Base-by-base conservation (phyloP, 2,888 invertebrate species). In the Apoderus coryli region DNA sequence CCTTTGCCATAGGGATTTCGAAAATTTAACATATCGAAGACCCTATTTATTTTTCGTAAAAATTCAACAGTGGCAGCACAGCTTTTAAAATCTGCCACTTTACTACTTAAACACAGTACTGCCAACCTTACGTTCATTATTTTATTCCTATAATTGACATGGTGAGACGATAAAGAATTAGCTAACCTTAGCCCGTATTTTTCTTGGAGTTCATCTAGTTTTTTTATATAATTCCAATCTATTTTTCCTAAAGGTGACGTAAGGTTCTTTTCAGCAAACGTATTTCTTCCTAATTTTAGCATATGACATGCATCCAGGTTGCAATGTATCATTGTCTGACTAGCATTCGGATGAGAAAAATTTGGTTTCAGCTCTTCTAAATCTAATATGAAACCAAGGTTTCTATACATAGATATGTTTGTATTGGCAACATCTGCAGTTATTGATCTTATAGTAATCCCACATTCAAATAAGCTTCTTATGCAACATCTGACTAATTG, bases 21-120 rank as follows among this genome's bases (percentile, higher is more conserved):
- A 10, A 38, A 40, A 34, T 46, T 44, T 5, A 44, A 34, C 16
- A 44, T 38, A 37, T 46, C 45, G 31, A 45, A 46, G 4, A 40
- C 19, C 30, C 39, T 35, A 31, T 47, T 41, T 6, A 45, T 29
- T 15, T 25, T 28, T 29, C 25, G 26, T 7, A 44, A 30, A 33
- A 43, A 46, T 15, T 33, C 9, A n/a, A 39, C 29, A 26, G 44
- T 44, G 4, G 39, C 34, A 14, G 19, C 27, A 19, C 38, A 34
- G 3, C 30, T 29, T 33, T 37, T 4, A 34, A 46, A 46, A 33
- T 42, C 39, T 25, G 45, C 47, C 10, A 31, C 26, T 10, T 27
- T 27, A 31, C 31, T 31, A 31, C 27, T 27, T 10, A 27, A 10
- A 10, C 9, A 16, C 11, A 33, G 40, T 22, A 39, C 37, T 24